Evolutionary conservation across 1,140 invertebrate species (phyloP).

Genomic region (Brachystomella parvula): DNA sequence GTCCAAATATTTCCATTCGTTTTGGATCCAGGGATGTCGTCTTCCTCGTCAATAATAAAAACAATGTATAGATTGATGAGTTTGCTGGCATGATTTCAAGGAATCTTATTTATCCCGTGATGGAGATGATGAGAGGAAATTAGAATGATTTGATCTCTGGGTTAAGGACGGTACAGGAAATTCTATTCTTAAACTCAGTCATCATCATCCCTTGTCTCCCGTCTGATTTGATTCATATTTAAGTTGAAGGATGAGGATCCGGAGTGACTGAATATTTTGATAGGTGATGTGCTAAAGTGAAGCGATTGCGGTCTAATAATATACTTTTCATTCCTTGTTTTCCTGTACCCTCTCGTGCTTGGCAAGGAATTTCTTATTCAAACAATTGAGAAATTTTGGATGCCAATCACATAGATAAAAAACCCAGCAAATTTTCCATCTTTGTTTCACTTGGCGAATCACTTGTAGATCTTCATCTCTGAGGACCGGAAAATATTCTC

Average conservation of each 20-base stretch:
- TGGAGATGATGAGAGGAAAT: neutral
- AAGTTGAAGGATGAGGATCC: too few relatives aligned
- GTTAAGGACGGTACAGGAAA: neutral
- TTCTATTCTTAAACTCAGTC: conserved; percentile 29
- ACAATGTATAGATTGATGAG: conserved; percentile 39
- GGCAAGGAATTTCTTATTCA: too few relatives aligned
- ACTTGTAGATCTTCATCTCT: too few relatives aligned
- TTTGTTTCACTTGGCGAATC: too few relatives aligned
- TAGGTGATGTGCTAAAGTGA: too few relatives aligned
- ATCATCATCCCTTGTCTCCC: neutral
- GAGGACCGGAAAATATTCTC: too few relatives aligned
- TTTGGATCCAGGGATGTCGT: conserved; percentile 2
- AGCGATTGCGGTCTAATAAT: too few relatives aligned
- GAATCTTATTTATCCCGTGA: conserved; percentile 37
- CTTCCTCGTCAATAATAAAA: neutral
- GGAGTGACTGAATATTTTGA: too few relatives aligned
- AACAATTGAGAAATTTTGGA: too few relatives aligned
- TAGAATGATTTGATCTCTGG: neutral
- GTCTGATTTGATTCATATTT: neutral
- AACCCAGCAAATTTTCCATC: too few relatives aligned
- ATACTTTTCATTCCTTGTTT: conserved; percentile 34
- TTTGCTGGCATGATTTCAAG: conserved; percentile 39
- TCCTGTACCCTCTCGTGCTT: too few relatives aligned
- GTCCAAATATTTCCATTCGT: neutral
- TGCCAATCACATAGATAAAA: too few relatives aligned